Conservation (phyloP, 2,888 invertebrate species). For the Ectropis crepuscularia region DNA sequence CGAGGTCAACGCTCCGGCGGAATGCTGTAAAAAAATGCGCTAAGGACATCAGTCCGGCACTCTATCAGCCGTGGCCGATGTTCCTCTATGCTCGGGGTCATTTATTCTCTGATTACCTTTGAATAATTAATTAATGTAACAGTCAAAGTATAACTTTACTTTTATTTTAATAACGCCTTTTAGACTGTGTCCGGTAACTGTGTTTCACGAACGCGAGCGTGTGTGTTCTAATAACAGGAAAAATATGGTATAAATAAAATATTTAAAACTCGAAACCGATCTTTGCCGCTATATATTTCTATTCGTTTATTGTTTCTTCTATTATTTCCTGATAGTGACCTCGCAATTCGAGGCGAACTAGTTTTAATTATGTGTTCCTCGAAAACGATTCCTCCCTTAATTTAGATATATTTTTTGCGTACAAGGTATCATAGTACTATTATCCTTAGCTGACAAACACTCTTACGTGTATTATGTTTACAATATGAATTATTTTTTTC, state of each 20-base stretch:
- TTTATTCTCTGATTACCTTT: slow-evolving; percentile 66
- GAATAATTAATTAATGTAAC: slow-evolving; percentile 61
- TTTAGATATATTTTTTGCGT: no score
- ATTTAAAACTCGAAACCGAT: slow-evolving; percentile 2
- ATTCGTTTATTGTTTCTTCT: slow-evolving; percentile 12
- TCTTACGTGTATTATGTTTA: no score
- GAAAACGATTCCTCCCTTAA: no score
- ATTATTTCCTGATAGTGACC: no score
- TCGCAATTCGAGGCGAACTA: no score
- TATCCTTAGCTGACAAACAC: no score
- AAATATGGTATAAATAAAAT: slow-evolving; percentile 14
- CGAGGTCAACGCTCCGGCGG: slow-evolving; percentile 76
- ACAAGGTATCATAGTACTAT: no score
- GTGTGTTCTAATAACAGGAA: slow-evolving; percentile 27
- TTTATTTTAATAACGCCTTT: slow-evolving; percentile 17
- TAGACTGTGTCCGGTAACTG: slow-evolving; percentile 6
- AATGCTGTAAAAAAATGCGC: slow-evolving; percentile 79
- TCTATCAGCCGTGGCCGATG: slow-evolving; percentile 64
- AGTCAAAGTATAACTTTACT: slow-evolving; percentile 25
- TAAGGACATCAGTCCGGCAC: slow-evolving; percentile 72
- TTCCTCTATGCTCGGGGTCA: slow-evolving; percentile 61
- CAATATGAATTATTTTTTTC: no score
- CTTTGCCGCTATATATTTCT: background rate
- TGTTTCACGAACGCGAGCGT: background rate
- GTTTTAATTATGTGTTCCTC: no score